phyloP scores from a whole-genome alignment of 2,113 vertebrate species.

The Carassius carassius region DNA sequence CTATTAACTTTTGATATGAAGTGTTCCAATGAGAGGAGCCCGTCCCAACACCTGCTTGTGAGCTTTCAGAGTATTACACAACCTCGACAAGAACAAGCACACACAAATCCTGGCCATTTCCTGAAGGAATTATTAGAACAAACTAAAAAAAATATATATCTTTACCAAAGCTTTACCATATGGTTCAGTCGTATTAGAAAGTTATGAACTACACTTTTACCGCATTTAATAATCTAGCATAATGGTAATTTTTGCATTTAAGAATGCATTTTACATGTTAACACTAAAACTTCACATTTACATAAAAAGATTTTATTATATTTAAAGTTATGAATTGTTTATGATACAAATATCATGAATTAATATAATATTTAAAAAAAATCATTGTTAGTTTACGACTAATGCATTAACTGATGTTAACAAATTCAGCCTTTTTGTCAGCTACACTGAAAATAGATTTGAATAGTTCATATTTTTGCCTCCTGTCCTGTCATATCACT shows the following conservation, averaged over 20 bases:
- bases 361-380: background rate
- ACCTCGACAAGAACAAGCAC: constrained; percentile 76
- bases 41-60: constrained; percentile 79
- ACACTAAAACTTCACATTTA: background rate
- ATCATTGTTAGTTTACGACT: background rate
- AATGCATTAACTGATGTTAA: background rate
- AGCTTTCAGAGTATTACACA: constrained; percentile 79
- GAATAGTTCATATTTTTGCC: background rate
- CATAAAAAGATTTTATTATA: background rate
- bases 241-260: background rate
- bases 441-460: background rate
- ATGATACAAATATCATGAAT: background rate
- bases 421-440: background rate
- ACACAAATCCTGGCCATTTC: constrained; percentile 46
- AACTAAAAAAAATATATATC: background rate
- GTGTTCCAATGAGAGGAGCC: constrained; percentile 75
- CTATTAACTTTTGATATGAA: constrained; percentile 79
- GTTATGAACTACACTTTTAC: too few relatives aligned
- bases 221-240: background rate
- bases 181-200: too few relatives aligned
- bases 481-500: background rate
- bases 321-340: too few relatives aligned
- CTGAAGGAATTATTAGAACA: constrained; percentile 48
- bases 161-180: too few relatives aligned
- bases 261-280: background rate